phyloP scores from a whole-genome alignment of 2,888 invertebrate genomes.

The Gortyna flavago region DNA sequence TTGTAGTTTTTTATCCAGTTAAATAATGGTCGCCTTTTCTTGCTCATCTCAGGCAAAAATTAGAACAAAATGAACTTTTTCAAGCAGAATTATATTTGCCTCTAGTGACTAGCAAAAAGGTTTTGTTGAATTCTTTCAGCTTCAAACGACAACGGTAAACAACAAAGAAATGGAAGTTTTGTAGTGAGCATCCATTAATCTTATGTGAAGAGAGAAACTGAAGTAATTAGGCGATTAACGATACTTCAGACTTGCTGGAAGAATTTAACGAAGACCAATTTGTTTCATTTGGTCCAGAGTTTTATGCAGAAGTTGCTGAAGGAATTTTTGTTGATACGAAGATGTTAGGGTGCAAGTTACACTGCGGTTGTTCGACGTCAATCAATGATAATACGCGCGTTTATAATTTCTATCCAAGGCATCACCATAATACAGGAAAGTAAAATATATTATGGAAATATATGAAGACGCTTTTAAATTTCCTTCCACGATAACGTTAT shows the following conservation, averaged over 20 bases:
- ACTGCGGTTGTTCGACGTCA: not conserved
- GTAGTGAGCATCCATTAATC: constrained; percentile 31
- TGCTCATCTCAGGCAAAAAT: constrained; percentile 7
- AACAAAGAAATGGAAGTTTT: constrained; percentile 26
- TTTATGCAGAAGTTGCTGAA: not conserved
- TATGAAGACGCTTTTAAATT: too few relatives aligned
- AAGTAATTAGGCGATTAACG: constrained; percentile 34
- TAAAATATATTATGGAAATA: too few relatives aligned
- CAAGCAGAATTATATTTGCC: not conserved
- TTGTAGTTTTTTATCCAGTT: not conserved
- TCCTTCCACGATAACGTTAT: too few relatives aligned
- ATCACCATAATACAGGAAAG: too few relatives aligned
- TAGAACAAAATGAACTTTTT: constrained; percentile 10
- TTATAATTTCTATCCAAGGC: too few relatives aligned
- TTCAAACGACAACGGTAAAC: constrained; percentile 5
- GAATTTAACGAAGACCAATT: constrained; percentile 22
- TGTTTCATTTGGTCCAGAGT: not conserved
- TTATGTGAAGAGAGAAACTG: constrained; percentile 10
- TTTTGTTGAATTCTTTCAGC: constrained; percentile 2
- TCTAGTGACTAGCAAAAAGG: not conserved
- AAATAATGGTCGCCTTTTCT: not conserved
- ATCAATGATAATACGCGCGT: too few relatives aligned
- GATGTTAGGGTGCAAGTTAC: not conserved
- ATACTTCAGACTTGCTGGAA: constrained; percentile 32
- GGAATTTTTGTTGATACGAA: not conserved